Base-by-base conservation (phyloP, 2,797 vertebrate species). In the Anomalospiza imberbis region DNA sequence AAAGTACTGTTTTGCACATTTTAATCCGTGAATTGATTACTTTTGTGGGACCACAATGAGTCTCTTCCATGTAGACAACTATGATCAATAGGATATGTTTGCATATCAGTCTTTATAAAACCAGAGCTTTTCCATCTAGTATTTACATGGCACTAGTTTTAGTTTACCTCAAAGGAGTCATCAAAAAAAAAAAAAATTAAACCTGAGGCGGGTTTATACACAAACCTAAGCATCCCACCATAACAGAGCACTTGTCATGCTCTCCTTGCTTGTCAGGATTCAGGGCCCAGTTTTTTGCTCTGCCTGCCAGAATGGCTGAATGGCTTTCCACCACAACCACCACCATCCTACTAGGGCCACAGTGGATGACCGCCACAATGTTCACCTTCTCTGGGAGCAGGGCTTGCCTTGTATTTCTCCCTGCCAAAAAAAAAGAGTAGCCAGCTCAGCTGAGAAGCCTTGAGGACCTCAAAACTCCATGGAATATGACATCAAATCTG, bases 361-460 rank as follows among this genome's bases (percentile, higher is more conserved):
- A 8, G 8, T 6, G 32, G n/a, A 34, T 29, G 8, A 28, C 24
- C 1, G 1, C 10, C 24, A 21, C 9, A 25, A 22, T 0, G 2
- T 17, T 32, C 57, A 45, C 14, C 53, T 71, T 74, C n/a, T 44
- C 45, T 18, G n/a, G 2, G 10, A 16, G 7, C 7, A 65, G 11
- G 2, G 6, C 17, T 60, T 66, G n/a, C 4, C 22, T 76, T 36
- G 1, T 12, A 2, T 42, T 61, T 73, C 51, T 80, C 20, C 29
- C 21, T 79, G 63, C 1, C 40, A 32, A 32, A 74, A 38, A 40
- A 25, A 20, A n/a, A 40, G n/a, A 36, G 25, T 6, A 7, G 2
- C 6, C 5, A 8, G 47, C 12, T 87, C 53, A 80, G 22, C 31
- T 48, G 21, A 38, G n/a, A 44, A 72, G 32, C 14, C 61, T 28